Conservation (phyloP, 2,888 invertebrate species). For the Petrolisthes manimaculis region DNA sequence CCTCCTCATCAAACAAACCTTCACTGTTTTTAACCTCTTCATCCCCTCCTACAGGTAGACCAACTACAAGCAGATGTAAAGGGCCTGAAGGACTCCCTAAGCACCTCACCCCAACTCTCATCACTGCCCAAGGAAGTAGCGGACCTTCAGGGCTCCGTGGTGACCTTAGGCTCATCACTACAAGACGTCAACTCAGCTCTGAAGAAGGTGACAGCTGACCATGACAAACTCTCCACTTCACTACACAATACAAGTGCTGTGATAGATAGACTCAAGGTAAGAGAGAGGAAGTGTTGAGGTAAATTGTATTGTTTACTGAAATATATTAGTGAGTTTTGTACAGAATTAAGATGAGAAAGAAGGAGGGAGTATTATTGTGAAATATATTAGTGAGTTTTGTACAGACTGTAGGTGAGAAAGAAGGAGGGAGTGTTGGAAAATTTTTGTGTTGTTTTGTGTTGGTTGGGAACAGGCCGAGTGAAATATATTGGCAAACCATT, state of each 20-base stretch:
- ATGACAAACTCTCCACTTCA: conserved; percentile 29
- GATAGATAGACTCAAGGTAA: conserved; percentile 43
- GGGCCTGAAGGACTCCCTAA: conserved; percentile 51
- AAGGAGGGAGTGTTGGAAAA: no score
- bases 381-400: no score
- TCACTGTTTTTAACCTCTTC: not conserved
- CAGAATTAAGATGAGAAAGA: no score
- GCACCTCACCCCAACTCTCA: conserved; percentile 60
- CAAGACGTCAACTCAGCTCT: conserved; percentile 62
- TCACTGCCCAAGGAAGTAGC: conserved; percentile 62
- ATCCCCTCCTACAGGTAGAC: conserved; percentile 35
- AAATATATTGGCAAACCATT: no score
- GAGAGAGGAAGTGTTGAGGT: not conserved
- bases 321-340: no score
- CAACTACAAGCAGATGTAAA: conserved; percentile 44
- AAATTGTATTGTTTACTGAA: not conserved
- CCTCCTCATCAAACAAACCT: not conserved
- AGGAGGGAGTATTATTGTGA: no score
- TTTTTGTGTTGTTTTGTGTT: no score
- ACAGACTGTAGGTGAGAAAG: no score
- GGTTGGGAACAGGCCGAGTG: no score
- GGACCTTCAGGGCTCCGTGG: conserved; percentile 58
- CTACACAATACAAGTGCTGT: conserved; percentile 29
- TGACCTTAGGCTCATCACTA: conserved; percentile 61
- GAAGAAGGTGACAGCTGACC: conserved; percentile 43